phyloP scores from a whole-genome alignment of 2,888 invertebrate species.

The Xestia xanthographa region DNA sequence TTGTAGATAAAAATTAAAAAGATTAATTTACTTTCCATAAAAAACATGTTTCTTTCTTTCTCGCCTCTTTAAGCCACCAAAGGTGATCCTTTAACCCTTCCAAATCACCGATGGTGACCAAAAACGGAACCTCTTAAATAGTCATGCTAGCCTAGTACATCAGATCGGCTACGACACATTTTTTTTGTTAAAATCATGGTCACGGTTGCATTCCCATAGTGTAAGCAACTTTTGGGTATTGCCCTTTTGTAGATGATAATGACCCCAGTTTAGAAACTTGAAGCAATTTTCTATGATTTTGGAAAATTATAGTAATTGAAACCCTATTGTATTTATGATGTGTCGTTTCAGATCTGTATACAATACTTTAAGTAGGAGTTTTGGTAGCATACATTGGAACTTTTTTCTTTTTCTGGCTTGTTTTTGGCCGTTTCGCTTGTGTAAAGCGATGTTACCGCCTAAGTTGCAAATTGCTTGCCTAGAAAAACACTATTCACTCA shows the following conservation, averaged over 20 bases:
- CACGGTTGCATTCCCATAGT: conserved; percentile 4
- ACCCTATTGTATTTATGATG: neutral
- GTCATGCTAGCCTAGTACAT: neutral
- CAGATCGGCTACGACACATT: neutral
- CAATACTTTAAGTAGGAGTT: no score
- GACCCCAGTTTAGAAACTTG: neutral
- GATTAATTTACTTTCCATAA: neutral
- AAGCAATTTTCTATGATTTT: neutral
- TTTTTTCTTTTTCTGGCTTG: neutral
- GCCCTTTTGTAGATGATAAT: neutral
- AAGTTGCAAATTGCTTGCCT: neutral
- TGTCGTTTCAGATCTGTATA: neutral
- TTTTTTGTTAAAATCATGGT: neutral
- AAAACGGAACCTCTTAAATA: neutral
- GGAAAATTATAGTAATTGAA: no score
- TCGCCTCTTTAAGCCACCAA: no score
- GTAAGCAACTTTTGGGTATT: neutral
- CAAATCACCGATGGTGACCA: neutral
- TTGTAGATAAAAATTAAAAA: conserved; percentile 50
- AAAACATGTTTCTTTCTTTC: neutral
- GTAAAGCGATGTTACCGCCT: neutral
- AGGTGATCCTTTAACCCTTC: neutral
- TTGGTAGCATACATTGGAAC: neutral
- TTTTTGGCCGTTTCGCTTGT: neutral
- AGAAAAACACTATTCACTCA: neutral